Evolutionary conservation across 2,797 vertebrate species (phyloP).

Genomic region (Oryzias sinensis): DNA sequence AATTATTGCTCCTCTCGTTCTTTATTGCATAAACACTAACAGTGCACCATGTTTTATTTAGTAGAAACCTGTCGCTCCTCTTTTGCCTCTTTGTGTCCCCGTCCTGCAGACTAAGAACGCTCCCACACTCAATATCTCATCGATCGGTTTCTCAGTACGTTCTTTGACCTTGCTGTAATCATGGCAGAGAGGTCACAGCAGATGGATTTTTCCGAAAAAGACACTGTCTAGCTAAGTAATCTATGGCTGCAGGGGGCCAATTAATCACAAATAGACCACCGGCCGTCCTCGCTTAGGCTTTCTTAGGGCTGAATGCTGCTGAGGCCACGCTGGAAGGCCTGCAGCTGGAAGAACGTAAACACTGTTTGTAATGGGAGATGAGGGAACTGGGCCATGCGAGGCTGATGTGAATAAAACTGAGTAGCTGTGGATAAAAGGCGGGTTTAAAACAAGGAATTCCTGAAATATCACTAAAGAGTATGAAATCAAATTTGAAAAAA

Average conservation of each 20-base stretch:
- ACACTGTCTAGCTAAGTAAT: constrained; percentile 75
- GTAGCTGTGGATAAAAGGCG: no score
- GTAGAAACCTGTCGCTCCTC: constrained; percentile 16
- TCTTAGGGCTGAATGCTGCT: constrained; percentile 30
- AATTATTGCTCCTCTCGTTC: constrained; percentile 6
- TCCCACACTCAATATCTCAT: constrained; percentile 68
- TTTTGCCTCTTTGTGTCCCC: constrained; percentile 16
- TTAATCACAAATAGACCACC: constrained; percentile 61
- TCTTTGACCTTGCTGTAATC: constrained; percentile 78
- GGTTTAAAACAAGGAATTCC: constrained; percentile 24
- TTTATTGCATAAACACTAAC: constrained; percentile 14
- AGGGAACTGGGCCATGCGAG: constrained; percentile 28
- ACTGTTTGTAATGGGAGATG: constrained; percentile 16
- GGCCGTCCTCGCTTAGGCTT: constrained; percentile 47
- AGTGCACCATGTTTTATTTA: constrained; percentile 12
- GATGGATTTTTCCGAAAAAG: constrained; percentile 75
- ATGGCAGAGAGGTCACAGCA: constrained; percentile 63
- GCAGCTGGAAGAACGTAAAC: not conserved
- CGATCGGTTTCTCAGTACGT: constrained; percentile 72
- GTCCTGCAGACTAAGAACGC: constrained; percentile 36
- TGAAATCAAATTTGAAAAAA: no score
- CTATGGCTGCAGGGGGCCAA: constrained; percentile 68
- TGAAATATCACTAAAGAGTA: constrained; percentile 26
- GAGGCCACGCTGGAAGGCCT: constrained; percentile 11
- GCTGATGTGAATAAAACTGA: not conserved